These are phyloP conservation scores for Eristalinus aeneus DNA, from an alignment of 2,888 invertebrate genomes.

Conservation along the genomic window DNA sequence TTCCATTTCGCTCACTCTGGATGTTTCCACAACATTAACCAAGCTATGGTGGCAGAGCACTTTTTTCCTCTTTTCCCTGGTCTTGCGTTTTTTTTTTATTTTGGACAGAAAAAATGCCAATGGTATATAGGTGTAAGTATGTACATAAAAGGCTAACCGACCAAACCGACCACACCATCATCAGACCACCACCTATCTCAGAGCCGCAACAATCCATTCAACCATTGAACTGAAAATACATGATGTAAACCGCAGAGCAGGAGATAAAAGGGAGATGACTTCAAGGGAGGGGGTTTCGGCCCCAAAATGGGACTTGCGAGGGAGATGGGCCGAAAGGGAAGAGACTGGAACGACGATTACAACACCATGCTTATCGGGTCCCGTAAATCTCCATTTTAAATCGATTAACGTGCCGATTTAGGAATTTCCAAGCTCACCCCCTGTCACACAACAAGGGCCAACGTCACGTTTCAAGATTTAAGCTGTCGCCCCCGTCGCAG, in stretches of 20 bases:
- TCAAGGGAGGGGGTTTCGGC: not conserved
- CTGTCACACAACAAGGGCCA: not conserved
- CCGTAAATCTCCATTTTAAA: constrained; percentile 70
- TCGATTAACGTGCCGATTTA: constrained; percentile 71
- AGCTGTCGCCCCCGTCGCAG: not conserved
- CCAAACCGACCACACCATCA: not conserved
- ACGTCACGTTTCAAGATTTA: constrained; percentile 58
- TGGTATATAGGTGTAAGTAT: not conserved
- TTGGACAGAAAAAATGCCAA: not conserved
- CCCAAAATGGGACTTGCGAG: not conserved
- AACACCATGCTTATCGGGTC: constrained; percentile 52
- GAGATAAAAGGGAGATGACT: not conserved
- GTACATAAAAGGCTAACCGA: not conserved
- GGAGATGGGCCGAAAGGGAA: constrained; percentile 1
- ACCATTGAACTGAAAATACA: constrained; percentile 66
- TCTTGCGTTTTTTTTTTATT: not conserved
- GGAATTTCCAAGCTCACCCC: constrained; percentile 38
- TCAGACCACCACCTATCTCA: constrained; percentile 49
- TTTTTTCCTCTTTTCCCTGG: not conserved
- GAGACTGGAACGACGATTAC: not conserved
- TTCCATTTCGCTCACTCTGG: constrained; percentile 36
- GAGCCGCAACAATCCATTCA: constrained; percentile 67
- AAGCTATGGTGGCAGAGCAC: constrained; percentile 43
- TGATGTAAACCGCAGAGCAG: constrained; percentile 37
- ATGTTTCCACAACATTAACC: constrained; percentile 69